Evolutionary conservation across 2,888 invertebrate genomes (phyloP).

Genomic region (Macropis europaea): DNA sequence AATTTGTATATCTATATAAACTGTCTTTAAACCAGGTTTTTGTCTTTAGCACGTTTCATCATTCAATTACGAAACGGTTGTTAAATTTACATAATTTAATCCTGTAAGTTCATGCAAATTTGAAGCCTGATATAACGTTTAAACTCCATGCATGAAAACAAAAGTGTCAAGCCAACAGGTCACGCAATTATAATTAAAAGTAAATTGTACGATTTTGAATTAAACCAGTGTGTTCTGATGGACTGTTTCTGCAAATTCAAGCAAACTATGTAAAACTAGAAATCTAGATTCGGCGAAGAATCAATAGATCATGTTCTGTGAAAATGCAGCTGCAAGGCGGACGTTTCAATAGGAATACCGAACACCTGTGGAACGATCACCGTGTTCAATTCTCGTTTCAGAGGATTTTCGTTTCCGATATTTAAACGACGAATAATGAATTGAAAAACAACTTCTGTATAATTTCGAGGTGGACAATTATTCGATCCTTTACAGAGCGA

Average conservation of each 20-base stretch:
- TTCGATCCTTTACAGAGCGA: background rate
- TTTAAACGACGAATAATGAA: background rate
- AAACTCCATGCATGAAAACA: no score
- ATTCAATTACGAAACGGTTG: no score
- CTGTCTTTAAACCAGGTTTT: no score
- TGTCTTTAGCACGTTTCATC: no score
- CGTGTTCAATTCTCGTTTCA: slow-evolving; percentile 1
- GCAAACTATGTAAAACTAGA: background rate
- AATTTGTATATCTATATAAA: no score
- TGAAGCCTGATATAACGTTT: no score
- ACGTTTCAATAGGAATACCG: background rate
- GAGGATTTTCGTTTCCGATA: background rate
- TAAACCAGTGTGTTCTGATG: no score
- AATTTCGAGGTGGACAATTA: background rate
- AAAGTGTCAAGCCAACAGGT: no score
- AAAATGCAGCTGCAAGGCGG: background rate
- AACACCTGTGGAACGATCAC: background rate
- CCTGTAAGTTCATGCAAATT: no score
- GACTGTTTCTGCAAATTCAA: background rate
- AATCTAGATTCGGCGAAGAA: background rate
- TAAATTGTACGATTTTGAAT: no score
- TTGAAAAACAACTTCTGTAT: background rate
- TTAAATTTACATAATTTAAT: no score
- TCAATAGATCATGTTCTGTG: background rate
- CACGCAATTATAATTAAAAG: no score